These are phyloP conservation scores for Odontesthes bonariensis DNA, from an alignment of 2,113 vertebrate species.

Conservation along the genomic window DNA sequence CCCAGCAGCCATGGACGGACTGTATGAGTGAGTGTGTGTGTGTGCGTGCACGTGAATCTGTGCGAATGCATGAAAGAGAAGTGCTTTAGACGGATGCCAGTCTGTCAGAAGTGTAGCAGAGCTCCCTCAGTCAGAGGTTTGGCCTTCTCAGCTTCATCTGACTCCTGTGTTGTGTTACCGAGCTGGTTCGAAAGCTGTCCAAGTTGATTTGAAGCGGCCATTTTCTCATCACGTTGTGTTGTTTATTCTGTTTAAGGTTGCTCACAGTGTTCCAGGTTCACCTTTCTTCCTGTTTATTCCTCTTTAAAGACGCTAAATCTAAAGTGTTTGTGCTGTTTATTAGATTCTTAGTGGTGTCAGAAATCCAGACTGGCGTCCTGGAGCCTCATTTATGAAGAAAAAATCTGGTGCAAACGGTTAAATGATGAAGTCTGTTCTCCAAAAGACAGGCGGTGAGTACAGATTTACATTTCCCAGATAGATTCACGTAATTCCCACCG, in stretches of 20 bases:
- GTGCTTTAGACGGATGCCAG: conserved; percentile 19
- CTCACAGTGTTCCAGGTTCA: neutral
- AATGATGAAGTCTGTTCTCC: conserved; percentile 6
- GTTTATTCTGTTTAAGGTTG: too few relatives aligned
- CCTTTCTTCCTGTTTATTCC: conserved; percentile 13
- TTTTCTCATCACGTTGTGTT: neutral
- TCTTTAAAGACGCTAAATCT: conserved; percentile 8
- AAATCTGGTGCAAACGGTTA: neutral
- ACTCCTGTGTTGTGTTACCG: neutral
- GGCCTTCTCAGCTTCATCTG: conserved; percentile 10
- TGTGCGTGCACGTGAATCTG: neutral
- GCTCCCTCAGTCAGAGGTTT: conserved; percentile 1
- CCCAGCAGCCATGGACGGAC: conserved; percentile 58
- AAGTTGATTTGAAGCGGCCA: neutral
- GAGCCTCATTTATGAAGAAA: conserved; percentile 44
- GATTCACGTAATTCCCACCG: too few relatives aligned
- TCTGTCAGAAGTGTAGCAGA: conserved; percentile 34
- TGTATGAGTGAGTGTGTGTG: conserved; percentile 16
- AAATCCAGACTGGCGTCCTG: too few relatives aligned
- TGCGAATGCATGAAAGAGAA: conserved; percentile 26
- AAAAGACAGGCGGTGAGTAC: neutral
- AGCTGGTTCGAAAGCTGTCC: conserved; percentile 16
- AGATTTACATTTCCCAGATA: neutral
- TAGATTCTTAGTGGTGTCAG: fast-evolving
- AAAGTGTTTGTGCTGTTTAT: conserved; percentile 26